Base-by-base conservation (phyloP, 2,888 invertebrate species). In the Aspidapion aeneum region DNA sequence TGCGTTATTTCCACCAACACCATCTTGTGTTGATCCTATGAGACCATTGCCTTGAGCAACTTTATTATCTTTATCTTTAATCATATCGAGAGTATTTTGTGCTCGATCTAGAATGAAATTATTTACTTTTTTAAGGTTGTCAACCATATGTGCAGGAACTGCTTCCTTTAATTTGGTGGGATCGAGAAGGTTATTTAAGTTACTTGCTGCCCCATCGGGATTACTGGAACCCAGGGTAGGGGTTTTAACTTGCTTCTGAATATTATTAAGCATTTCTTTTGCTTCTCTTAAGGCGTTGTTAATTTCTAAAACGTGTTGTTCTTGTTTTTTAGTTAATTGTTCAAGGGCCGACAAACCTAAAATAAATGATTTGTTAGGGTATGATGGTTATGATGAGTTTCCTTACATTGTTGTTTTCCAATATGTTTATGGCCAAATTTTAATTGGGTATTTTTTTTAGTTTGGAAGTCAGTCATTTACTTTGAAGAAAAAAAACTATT, bases 51-150 rank as follows among this genome's bases (percentile, higher is more conserved):
- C n/a, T n/a, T n/a, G n/a, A n/a, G n/a, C n/a, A n/a, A n/a, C n/a
- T n/a, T n/a, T n/a, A n/a, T n/a, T n/a, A n/a, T n/a, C n/a, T 48
- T 48, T n/a, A n/a, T n/a, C 49, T 9, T n/a, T n/a, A n/a, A 65
- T 58, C n/a, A 55, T 58, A 59, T 66, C 63, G 18, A 66, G 58
- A 52, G 62, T 61, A 21, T 66, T 64, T 48, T 66, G 64, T 1
- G 64, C 66, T 57, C 66, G 51, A 21, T 66, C 48, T 21, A 62
- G 57, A 1, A 66, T 35, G 49, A 58, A 66, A 9, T 64, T 48
- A n/a, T 66, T 66, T 0, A 66, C 64, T 48, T 66, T 57, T 48
- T 63, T 62, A 1, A 64, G 3, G n/a, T 66, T 62, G 51, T 64
- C 64, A 1, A 58, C 60, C 18, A 64, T 60, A 17, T 59, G 56